Conservation (phyloP, 2,113 vertebrate species). For the Mugil cephalus region DNA sequence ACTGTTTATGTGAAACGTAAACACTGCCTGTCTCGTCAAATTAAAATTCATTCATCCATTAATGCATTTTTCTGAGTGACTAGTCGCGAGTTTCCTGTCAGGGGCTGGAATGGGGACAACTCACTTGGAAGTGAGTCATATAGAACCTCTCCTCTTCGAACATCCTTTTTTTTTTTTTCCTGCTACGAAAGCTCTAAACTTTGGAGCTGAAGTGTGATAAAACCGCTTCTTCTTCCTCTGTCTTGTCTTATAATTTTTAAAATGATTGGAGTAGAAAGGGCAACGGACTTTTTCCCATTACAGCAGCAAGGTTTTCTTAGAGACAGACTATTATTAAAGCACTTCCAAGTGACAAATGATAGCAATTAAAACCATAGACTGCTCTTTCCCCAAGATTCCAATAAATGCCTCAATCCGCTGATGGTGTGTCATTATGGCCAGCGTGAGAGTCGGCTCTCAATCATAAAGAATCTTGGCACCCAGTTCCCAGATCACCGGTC, state of each 20-base stretch:
- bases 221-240: conserved; percentile 4
- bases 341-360: conserved; percentile 67
- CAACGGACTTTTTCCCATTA: conserved; percentile 31
- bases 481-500: conserved; percentile 20
- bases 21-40: conserved; percentile 11
- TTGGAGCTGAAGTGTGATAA: conserved; percentile 21
- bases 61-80: conserved; percentile 17
- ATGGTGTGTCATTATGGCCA: conserved; percentile 62
- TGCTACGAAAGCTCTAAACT: conserved; percentile 24
- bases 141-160: background rate
- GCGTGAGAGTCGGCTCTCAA: conserved; percentile 13
- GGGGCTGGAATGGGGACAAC: conserved; percentile 27
- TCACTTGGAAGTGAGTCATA: conserved; percentile 35
- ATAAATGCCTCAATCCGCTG: conserved; percentile 41
- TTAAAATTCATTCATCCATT: conserved; percentile 29
- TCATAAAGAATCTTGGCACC: conserved; percentile 59
- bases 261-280: conserved; percentile 29
- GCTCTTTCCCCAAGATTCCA: conserved; percentile 46
- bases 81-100: conserved; percentile 19
- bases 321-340: conserved; percentile 48
- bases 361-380: conserved; percentile 54
- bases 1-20: conserved; percentile 13
- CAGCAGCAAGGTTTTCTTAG: conserved; percentile 22
- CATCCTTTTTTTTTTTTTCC: background rate
- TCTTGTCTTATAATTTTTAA: conserved; percentile 42